Evolutionary conservation across 2,113 vertebrate genomes (phyloP).

Genomic region (Prionailurus viverrinus): DNA sequence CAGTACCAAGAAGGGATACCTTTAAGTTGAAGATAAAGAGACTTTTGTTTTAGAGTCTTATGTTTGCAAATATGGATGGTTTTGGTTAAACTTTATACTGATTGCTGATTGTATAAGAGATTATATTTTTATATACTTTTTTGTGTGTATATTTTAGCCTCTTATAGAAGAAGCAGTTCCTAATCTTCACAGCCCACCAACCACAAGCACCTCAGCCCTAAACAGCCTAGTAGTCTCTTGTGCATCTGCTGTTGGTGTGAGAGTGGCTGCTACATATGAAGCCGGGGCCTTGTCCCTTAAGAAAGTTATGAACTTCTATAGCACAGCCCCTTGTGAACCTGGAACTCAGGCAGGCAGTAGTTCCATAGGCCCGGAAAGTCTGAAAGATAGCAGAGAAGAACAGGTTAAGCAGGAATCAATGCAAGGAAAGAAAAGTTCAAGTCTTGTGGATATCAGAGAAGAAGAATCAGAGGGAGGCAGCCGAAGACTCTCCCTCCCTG

Average conservation of each 20-base stretch:
- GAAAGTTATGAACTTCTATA: slow-evolving; percentile 97
- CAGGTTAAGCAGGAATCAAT: slow-evolving; percentile 93
- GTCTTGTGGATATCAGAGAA: slow-evolving; percentile 96
- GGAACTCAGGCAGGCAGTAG: slow-evolving; percentile 69
- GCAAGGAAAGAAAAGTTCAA: slow-evolving; percentile 98
- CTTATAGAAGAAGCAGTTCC: slow-evolving; percentile 82
- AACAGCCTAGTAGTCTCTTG: slow-evolving; percentile 97
- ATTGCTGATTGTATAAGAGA: not conserved
- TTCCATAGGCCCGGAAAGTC: slow-evolving; percentile 83
- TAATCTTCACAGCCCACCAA: slow-evolving; percentile 86
- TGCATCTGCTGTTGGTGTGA: slow-evolving; percentile 95
- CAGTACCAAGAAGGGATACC: not conserved
- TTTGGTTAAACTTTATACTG: not conserved
- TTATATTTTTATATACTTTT: slow-evolving; percentile 55
- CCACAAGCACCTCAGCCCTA: slow-evolving; percentile 90
- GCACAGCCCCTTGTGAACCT: slow-evolving; percentile 79
- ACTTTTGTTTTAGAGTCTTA: not conserved
- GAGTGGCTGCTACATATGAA: slow-evolving; percentile 97
- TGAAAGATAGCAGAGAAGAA: slow-evolving; percentile 89
- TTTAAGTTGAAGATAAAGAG: not conserved
- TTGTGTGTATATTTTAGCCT: slow-evolving; percentile 86
- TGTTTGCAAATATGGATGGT: not conserved
- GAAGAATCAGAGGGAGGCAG: slow-evolving; percentile 94
- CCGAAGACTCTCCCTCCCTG: slow-evolving; percentile 96
- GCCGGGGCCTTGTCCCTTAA: slow-evolving; percentile 94